These are phyloP conservation scores for Drosophila paramelanica DNA, from an alignment of 2,888 invertebrate species.

Conservation along the genomic window DNA sequence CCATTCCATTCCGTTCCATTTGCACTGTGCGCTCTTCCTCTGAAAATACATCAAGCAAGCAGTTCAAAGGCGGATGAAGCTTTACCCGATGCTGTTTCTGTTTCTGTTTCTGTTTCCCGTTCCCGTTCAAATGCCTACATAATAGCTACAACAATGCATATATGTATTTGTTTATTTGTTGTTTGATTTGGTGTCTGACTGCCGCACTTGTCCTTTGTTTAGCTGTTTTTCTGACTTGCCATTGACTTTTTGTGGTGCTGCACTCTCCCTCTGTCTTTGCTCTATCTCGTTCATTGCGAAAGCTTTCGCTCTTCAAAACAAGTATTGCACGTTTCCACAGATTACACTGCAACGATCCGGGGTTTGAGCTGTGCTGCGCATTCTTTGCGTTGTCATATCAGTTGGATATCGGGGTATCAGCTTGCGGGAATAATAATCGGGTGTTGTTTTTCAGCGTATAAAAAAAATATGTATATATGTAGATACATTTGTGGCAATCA, in stretches of 20 bases:
- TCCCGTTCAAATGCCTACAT: slow-evolving; percentile 20
- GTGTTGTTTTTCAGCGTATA: slow-evolving; percentile 2
- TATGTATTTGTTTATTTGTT: slow-evolving; percentile 38
- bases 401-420: slow-evolving; percentile 37
- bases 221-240: slow-evolving; percentile 35
- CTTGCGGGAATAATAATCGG: slow-evolving; percentile 21
- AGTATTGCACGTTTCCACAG: slow-evolving; percentile 55
- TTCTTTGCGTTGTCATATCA: slow-evolving; percentile 55
- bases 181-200: slow-evolving; percentile 28
- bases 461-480: neutral
- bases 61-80: slow-evolving; percentile 38
- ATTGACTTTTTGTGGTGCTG: slow-evolving; percentile 22
- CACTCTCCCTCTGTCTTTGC: neutral
- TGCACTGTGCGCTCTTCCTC: slow-evolving; percentile 36
- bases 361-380: slow-evolving; percentile 33
- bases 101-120: neutral
- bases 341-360: slow-evolving; percentile 53
- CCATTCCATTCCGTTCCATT: slow-evolving; percentile 58
- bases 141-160: slow-evolving; percentile 3
- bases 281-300: slow-evolving; percentile 13
- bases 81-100: slow-evolving; percentile 35
- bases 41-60: slow-evolving; percentile 2
- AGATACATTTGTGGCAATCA: slow-evolving; percentile 5
- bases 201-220: slow-evolving; percentile 56
- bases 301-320: slow-evolving; percentile 46